Base-by-base conservation (phyloP, 2,113 vertebrate genomes). In the Atherinomorus stipes region DNA sequence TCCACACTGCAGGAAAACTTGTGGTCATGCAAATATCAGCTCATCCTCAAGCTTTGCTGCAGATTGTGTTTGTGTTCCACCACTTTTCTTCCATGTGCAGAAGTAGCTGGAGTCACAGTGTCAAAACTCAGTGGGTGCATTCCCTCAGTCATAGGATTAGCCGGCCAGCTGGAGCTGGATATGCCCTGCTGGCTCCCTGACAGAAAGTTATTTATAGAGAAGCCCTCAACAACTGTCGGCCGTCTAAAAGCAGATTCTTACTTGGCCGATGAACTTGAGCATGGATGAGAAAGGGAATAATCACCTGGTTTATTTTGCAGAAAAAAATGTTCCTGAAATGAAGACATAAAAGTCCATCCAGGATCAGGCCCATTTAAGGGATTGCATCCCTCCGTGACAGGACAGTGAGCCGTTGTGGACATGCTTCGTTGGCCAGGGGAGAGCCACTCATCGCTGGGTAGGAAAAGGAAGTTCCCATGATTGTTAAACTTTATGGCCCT, bases 381-480 rank as follows among this genome's bases (percentile, higher is more conserved):
- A 52, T 64, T 28, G 23, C 59, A 53, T 11, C 59, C 37, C 10
- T 76, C 59, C 4, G 4, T 52, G 64, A 42, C 52, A 58, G n/a
- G 61, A 59, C 47, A 21, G 26, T 53, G 65, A 37, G 42, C 50
- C 79, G 51, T 58, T 58, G 44, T 87, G 77, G 83, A 76, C 58
- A 59, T 23, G 71, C 74, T 61, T 81, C 76, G 85, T 64, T 78
- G 64, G 51, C 59, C 80, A 74, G 65, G 64, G 26, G 18, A 53
- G 57, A 61, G 64, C 0, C 45, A 47, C 61, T 57, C 45, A 69
- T 66, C 53, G 37, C 23, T 56, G 65, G 50, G 25, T 44, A 56
- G 71, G 42, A 74, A 84, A 34, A 34, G 80, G 78, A 89, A 86
- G 86, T 87, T 88, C 86, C 61, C 78, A 86, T 80, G 79, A 77